Base-by-base conservation (phyloP, 2,797 vertebrate genomes). In the Melanotaenia pygmaea region DNA sequence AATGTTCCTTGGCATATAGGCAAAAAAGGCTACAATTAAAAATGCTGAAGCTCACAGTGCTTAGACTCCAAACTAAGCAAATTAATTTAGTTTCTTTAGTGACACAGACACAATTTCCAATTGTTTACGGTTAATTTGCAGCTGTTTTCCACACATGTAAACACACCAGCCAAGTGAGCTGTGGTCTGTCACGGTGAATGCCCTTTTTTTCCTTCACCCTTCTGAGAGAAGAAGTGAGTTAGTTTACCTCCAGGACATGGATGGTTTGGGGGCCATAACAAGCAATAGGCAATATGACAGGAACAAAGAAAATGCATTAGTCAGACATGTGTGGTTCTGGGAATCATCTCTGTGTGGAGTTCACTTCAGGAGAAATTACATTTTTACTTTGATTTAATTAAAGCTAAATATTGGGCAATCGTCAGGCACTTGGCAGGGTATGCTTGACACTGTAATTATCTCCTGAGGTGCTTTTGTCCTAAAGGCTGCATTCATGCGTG, bases 381-480 rank as follows among this genome's bases (percentile, higher is more conserved):
- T 94, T 95, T 92, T 90, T 94, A 89, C 91, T 94, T 94, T 95
- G 94, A 95, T 95, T 95, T 95, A 95, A 95, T 95, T 94, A 95
- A 94, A 94, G 92, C 92, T 94, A 94, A 94, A 94, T 94, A 94
- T 94, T 95, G 94, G 93, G 92, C 94, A 94, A 92, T 94, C 85
- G 86, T 94, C 93, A 94, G 85, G 81, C 84, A 88, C 92, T 91
- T 87, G 91, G 89, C 86, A 86, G 88, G 83, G 91, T 92, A 90
- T 88, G 89, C 93, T 92, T 95, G 94, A 94, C 94, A 95, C 93
- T 93, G 92, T 94, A 95, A 95, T 95, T 95, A 95, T 94, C 93
- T 94, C 93, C 93, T 83, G 92, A 93, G 94, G 93, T 94, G 93
- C 92, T 94, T 92, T 94, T 95, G 94, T 95, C 94, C 95, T 95